Base-by-base conservation (phyloP, 1,140 invertebrate genomes). In the Papilio dardanus region DNA sequence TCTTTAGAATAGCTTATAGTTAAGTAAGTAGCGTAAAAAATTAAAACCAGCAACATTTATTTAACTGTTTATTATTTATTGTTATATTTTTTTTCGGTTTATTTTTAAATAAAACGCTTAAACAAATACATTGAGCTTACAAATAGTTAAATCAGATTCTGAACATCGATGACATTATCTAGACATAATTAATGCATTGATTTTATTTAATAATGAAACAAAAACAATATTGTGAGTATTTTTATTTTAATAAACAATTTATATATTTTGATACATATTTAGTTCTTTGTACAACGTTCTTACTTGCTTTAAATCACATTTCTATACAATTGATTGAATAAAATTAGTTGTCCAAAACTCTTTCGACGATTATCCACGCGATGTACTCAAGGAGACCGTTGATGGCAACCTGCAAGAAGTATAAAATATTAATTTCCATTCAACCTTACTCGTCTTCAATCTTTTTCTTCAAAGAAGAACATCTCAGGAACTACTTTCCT, bases 231-330 rank as follows among this genome's bases (percentile, higher is more conserved):
- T 62, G 24, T 30, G 24, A 62, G 54, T 62, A 30, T 62, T 24
- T 50, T 62, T 24, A 30, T 62, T 62, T 62, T 5, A 62, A 28
- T 62, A 62, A 8, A 62, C 21, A 62, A 62, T 0, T 28, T 4
- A 28, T 62, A n/a, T n/a, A 62, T 62, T 28, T 62, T 62, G 10
- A 62, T 62, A 62, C 54, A 62, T 28, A 58, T 58, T 58, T 62
- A 24, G 10, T 62, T 62, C 8, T 3, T 58, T 28, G 3, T 28
- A 62, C 54, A 58, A 58, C 21, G 21, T 28, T 24, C 24, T 62
- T 28, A 62, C 24, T 62, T 62, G 54, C 24, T 28, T 62, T 62
- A 30, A 62, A 62, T 62, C 54, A 62, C 54, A 62, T 62, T 62
- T 30, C 24, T 12, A 28, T 14, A 62, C 54, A 58, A 28, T 14